phyloP scores from a whole-genome alignment of 2,888 invertebrate genomes.

The Oasisia sp. region DNA sequence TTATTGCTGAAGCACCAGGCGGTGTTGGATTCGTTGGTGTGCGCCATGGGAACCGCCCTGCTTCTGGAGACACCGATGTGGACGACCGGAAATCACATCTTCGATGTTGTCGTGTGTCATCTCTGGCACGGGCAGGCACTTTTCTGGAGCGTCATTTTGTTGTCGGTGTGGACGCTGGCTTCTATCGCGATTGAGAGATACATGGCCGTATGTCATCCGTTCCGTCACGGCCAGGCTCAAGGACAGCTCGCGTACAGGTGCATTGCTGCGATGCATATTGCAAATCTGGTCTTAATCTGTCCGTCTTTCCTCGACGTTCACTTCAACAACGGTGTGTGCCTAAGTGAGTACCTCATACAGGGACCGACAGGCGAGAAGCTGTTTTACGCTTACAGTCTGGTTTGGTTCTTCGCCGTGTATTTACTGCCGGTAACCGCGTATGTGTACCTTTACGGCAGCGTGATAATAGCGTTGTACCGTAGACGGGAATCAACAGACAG shows the following conservation, averaged over 20 bases:
- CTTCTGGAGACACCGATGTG: conserved; percentile 39
- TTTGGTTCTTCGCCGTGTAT: not conserved
- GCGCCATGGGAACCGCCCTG: conserved; percentile 30
- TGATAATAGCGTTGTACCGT: not conserved
- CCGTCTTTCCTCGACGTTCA: not conserved
- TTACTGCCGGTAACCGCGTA: not conserved
- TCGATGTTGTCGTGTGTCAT: conserved; percentile 37
- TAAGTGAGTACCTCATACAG: not conserved
- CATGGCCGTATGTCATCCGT: conserved; percentile 34
- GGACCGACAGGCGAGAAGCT: not conserved
- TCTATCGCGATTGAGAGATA: conserved; percentile 36
- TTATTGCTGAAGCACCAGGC: conserved; percentile 39
- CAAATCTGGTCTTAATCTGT: not conserved
- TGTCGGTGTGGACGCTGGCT: conserved; percentile 40
- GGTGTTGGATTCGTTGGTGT: conserved; percentile 33
- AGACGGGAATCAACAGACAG: not conserved
- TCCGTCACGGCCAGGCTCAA: not conserved
- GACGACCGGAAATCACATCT: conserved; percentile 31
- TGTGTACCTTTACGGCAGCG: not conserved
- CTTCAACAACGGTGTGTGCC: not conserved
- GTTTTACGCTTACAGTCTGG: not conserved
- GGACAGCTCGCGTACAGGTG: not conserved
- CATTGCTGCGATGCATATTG: not conserved
- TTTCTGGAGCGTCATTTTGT: conserved; percentile 38
- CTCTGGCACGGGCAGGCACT: conserved; percentile 41